phyloP scores from a whole-genome alignment of 2,888 invertebrate species.

The Ditula angustiorana region DNA sequence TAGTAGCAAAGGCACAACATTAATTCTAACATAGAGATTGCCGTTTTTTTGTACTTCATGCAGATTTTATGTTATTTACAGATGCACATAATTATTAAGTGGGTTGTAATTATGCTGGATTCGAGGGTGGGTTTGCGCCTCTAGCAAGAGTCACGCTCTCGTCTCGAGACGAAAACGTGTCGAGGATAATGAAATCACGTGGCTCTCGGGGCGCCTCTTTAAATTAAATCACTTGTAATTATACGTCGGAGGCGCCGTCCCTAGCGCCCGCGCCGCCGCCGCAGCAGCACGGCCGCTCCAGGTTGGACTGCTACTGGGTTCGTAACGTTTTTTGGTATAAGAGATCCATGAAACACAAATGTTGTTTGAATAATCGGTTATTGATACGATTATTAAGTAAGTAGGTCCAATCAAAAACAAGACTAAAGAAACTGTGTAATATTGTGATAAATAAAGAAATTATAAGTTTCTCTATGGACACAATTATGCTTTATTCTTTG shows the following conservation, averaged over 20 bases:
- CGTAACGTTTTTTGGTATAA: too few species aligned
- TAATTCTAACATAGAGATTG: background rate
- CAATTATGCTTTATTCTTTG: constrained; percentile 39
- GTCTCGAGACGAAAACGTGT: constrained; percentile 60
- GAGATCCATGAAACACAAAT: too few species aligned
- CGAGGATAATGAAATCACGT: constrained; percentile 75
- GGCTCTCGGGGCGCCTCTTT: constrained; percentile 66
- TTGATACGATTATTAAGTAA: background rate
- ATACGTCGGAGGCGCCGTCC: constrained; percentile 51
- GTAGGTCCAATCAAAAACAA: constrained; percentile 26
- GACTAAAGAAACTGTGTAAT: constrained; percentile 22
- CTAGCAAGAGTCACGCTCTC: constrained; percentile 37
- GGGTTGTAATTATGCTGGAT: constrained; percentile 33
- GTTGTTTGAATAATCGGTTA: background rate
- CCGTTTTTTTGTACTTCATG: background rate
- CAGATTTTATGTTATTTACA: background rate
- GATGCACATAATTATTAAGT: constrained; percentile 28
- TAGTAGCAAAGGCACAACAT: background rate
- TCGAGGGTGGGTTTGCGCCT: constrained; percentile 27
- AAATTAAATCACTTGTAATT: constrained; percentile 78
- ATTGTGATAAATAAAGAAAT: constrained; percentile 31
- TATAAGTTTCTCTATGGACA: constrained; percentile 35
- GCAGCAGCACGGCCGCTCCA: background rate
- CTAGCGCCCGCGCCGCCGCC: constrained; percentile 34
- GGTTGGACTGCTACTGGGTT: too few species aligned